Evolutionary conservation across 2,888 invertebrate species (phyloP), one percentile per base, ranked within the genome.

Genomic region (Melieria crassipennis): DNA sequence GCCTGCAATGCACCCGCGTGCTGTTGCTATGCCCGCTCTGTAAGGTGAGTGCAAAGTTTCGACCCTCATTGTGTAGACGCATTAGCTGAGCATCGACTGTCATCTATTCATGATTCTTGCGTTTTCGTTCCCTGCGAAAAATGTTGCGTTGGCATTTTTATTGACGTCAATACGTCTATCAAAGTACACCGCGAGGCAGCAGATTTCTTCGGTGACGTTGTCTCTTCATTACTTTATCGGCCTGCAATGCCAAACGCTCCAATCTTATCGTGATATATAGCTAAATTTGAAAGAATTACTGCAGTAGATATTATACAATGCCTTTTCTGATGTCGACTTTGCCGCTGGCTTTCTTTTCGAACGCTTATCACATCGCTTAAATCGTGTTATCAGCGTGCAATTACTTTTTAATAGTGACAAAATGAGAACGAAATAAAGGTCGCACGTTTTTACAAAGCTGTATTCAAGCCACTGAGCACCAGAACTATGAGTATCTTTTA

Each of bases 11-110:
- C 76, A 85, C 85, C 4, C 78, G 81, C 60, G 81, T 84, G 66
- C 76, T 85, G 52, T 73, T 81, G 75, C 73, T 84, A 80, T 86
- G 86, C 65, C 86, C 86, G 52, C 79, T 86, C 47, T 86, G 86
- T 75, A 83, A 84, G 82, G 86, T 86, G 76, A 78, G 82, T 81
- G 13, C 4, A 43, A 52, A 45, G 16, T 50, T 7, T 63, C 30
- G 4, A 4, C 42, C 6, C 11, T 16, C n/a, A 9, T 66, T 42
- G 11, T 48, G 30, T 7, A 9, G 13, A 9, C 9, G 13, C 10
- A 7, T n/a, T 62, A n/a, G 16, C 45, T 30, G 30, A 30, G 30
- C 30, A 30, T 30, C 30, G 30, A 30, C 3, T 30, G 30, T 30
- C 30, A 30, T 30, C 3, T 30, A 30, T 30, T 30, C 30, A 30